Percentiles rank a stretch among this genome's conserved stretches.
phyloP scores from a whole-genome alignment of 1,140 invertebrate species.

The Macrotrachela quadricornifera region DNA sequence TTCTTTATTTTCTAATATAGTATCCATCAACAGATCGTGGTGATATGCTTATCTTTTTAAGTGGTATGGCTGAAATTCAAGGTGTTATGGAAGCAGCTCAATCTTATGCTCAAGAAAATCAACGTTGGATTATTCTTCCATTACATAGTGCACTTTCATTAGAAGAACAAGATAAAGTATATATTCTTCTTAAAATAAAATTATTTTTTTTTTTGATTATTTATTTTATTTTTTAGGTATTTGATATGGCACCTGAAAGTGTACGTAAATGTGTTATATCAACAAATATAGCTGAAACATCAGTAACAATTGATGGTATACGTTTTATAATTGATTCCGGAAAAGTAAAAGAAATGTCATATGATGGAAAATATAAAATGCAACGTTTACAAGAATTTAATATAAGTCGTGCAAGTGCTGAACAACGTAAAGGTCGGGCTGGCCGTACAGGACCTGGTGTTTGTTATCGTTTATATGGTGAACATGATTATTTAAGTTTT shows the following conservation, averaged over 20 bases:
- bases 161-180: conserved; percentile 68
- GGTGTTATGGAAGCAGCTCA: conserved; percentile 63
- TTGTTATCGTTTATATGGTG: conserved; percentile 58
- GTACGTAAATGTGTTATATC: conserved; percentile 87
- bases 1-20: background rate
- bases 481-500: conserved; percentile 56
- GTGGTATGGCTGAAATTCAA: conserved; percentile 81
- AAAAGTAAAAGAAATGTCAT: conserved; percentile 82
- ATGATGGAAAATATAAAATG: conserved; percentile 65
- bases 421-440: conserved; percentile 82
- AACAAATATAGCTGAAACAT: conserved; percentile 99
- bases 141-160: conserved; percentile 78
- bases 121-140: conserved; percentile 77
- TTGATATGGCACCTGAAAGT: conserved; percentile 81
- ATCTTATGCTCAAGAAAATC: conserved; percentile 54
- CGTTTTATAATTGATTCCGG: conserved; percentile 83
- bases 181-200: too few relatives aligned
- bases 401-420: conserved; percentile 86
- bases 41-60: conserved; percentile 84
- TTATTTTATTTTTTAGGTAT: too few relatives aligned
- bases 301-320: conserved; percentile 92
- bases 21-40: conserved; percentile 57
- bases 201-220: too few relatives aligned
- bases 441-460: conserved; percentile 35
- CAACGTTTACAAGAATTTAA: conserved; percentile 70